Evolutionary conservation across 2,888 invertebrate genomes (phyloP), one percentile per base, ranked within the genome.

Genomic region (Andrena minutula): DNA sequence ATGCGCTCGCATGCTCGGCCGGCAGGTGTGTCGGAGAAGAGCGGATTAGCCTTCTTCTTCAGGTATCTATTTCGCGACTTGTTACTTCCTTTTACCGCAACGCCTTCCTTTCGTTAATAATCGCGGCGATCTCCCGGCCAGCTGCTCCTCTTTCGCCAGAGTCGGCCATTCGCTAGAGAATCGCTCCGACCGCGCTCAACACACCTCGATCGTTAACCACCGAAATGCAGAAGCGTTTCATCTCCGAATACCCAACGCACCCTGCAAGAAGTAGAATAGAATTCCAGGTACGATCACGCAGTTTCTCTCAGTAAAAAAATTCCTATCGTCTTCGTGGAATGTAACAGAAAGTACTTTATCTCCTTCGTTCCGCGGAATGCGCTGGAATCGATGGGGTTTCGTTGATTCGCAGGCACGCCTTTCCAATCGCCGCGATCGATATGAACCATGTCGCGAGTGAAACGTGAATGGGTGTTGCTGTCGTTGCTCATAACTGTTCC

Each of bases 21-120:
- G 65, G 74, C 86, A 83, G 83, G 84, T 85, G 79, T 73, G 86
- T 80, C 88, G 84, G 75, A 81, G 84, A 82, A 79, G 83, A 90
- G 82, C 81, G 84, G 79, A 75, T 80, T 84, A 84, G 81, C 83
- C 84, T 82, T 85, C 88, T 89, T 87, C 76, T 71, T 16, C 70
- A 61, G 61, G 70, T 70, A 81, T 76, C 79, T 51, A 78, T 86
- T 82, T 77, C 75, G 68, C 88, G 53, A 72, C 83, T 83, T 82
- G 84, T 72, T 81, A 65, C 83, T 88, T 77, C 85, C 85, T 88
- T 87, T 87, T 79, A 60, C 73, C 75, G 51, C 65, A 60, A 41
- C 71, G 86, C 81, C 86, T 86, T 86, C 81, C 88, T 86, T 86
- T 82, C 89, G 83, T 84, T 84, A 82, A 84, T 86, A 86, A 88